phyloP scores from a whole-genome alignment of 1,140 invertebrate species.

The Zaprionus taronus region DNA sequence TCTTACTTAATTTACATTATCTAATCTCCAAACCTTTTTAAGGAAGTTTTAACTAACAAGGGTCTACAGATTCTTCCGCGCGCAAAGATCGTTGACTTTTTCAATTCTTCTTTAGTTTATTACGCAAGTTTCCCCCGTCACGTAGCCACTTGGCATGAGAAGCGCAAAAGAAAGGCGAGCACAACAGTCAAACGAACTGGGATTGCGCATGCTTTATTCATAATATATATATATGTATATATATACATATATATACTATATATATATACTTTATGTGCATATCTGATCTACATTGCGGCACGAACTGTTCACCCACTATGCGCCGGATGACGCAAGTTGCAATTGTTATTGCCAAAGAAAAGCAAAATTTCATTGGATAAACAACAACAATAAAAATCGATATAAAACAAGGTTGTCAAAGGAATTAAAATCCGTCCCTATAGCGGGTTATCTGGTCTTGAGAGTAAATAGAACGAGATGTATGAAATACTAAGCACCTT shows the following conservation, averaged over 20 bases:
- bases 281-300: constrained; percentile 41
- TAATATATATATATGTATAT: background rate
- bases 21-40: no score
- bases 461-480: background rate
- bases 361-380: constrained; percentile 22
- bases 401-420: background rate
- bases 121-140: background rate
- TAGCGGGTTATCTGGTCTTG: background rate
- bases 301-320: constrained; percentile 24
- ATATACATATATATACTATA: background rate
- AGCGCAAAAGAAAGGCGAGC: constrained; percentile 13
- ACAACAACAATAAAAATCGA: background rate
- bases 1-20: no score
- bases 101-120: background rate
- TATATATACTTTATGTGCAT: constrained; percentile 5
- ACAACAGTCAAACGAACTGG: background rate
- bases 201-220: constrained; percentile 4
- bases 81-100: background rate
- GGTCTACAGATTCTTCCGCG: background rate
- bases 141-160: constrained; percentile 27
- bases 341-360: constrained; percentile 13
- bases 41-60: no score
- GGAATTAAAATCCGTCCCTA: no score
- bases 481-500: no score
- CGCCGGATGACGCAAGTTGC: constrained; percentile 32